Evolutionary conservation across 2,113 vertebrate species (phyloP).

Genomic region (Atractosteus spatula): DNA sequence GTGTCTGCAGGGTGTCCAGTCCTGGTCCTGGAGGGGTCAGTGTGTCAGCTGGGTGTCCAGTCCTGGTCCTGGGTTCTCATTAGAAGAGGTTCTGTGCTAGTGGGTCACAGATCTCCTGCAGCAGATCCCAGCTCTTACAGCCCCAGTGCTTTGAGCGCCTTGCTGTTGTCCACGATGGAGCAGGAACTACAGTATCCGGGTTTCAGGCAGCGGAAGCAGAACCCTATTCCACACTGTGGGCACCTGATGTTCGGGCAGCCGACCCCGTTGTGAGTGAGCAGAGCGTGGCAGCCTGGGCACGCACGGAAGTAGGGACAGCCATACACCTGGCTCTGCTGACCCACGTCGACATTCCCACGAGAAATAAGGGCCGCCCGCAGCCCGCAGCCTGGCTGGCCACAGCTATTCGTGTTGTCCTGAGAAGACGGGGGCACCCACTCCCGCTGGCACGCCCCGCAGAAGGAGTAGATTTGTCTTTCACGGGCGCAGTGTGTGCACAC

Average conservation of each 20-base stretch:
- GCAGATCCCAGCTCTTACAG: slow-evolving; percentile 15
- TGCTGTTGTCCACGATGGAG: slow-evolving; percentile 27
- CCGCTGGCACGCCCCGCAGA: slow-evolving; percentile 38
- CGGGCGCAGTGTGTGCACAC: not conserved
- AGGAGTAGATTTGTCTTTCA: slow-evolving; percentile 23
- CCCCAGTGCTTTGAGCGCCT: slow-evolving; percentile 8
- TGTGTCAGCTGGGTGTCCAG: too few relatives aligned
- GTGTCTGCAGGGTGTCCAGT: too few relatives aligned
- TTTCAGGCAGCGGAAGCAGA: slow-evolving; percentile 41
- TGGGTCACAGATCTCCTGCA: not conserved
- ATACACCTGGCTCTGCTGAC: slow-evolving; percentile 6
- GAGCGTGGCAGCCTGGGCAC: slow-evolving; percentile 30
- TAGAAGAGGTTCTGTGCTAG: too few relatives aligned
- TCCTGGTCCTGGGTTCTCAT: too few relatives aligned
- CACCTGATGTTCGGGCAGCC: slow-evolving; percentile 37
- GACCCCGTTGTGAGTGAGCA: slow-evolving; percentile 34
- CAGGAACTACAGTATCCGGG: slow-evolving; percentile 14
- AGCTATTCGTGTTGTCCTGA: not conserved
- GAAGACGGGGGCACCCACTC: slow-evolving; percentile 14
- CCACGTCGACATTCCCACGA: not conserved
- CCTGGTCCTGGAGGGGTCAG: too few relatives aligned
- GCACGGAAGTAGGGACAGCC: slow-evolving; percentile 40
- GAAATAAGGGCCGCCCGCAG: slow-evolving; percentile 36
- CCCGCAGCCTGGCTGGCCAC: slow-evolving; percentile 26
- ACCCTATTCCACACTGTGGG: slow-evolving; percentile 7